Evolutionary conservation across 2,113 vertebrate species (phyloP), one percentile per base, ranked within the genome.

Genomic region (Neodontobutis hainanensis): DNA sequence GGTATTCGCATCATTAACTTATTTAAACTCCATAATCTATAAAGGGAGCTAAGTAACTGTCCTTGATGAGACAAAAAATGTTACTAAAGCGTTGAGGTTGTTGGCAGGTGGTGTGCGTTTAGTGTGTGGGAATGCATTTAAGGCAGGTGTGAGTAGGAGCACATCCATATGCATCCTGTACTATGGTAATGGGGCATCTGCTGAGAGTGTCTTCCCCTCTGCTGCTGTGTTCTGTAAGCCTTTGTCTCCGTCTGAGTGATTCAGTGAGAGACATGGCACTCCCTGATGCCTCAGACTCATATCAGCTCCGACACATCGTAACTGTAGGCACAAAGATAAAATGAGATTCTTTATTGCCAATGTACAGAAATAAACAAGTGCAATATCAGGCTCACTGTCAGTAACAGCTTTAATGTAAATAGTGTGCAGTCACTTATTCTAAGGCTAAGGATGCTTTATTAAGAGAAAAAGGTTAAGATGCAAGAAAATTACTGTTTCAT

Each of bases 1-100:
- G 43, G 65, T 77, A 78, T 71, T 46, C n/a, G 56, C 59, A 44
- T 75, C 61, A 67, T 75, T 70, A 63, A 75, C 71, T 61, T 51
- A 50, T 78, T 82, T 82, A 35, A 82, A 60, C 44, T 60, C 55
- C 50, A 65, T 11, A 6, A 79, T 52, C 71, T 35, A 19, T 55
- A 16, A 12, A 36, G 34, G 44, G 48, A 66, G 64, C 35, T 47
- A 64, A 68, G 32, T 14, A 46, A 45, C 61, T 32, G 52, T 56
- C 43, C 48, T 59, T 58, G 57, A 66, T 0, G 4, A 19, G 46
- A 59, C 65, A 27, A 50, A 19, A 58, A 66, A 56, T 49, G 52
- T 60, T 70, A 65, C 62, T 57, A 45, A 73, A 64, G 55, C 57
- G 9, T 61, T 34, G 50, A 62, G 51, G 5, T 8, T 58, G 11